Evolutionary conservation across 2,888 invertebrate genomes (phyloP), one percentile per base, ranked within the genome.

Genomic region (Cremastinae sp.): DNA sequence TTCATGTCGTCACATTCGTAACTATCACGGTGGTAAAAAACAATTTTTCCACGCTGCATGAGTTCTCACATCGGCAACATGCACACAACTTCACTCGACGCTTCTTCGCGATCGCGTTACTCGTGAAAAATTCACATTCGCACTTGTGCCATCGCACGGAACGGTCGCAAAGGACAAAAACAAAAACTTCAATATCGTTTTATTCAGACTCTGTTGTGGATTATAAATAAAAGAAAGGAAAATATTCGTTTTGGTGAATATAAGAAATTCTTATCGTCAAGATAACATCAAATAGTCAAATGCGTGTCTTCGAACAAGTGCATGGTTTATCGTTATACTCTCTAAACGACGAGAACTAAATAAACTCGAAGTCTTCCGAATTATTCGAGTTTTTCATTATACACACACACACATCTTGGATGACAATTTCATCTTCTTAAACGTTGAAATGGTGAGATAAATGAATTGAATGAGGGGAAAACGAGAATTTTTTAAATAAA

Each of bases 371-470:
- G 8, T 16, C 8, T 10, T 20, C 12, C 58, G 22, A 51, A 20
- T 8, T 28, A 41, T 28, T 43, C 28, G 14, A 18, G 2, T 28
- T 5, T 3, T 5, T 28, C 5, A 10, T 41, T n/a, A n/a, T n/a
- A n/a, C n/a, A n/a, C n/a, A n/a, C n/a, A 16, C 20, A 20, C n/a
- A 20, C 45, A 47, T 41, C 43, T 41, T 51, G 18, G 14, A 41
- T 41, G 53, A 51, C 64, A 51, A 51, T 64, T 51, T 64, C 51
- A 64, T 64, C 64, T 51, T 14, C 39, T 22, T 64, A 39, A 51
- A 51, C 64, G 39, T 37, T 39, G 12, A 22, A 37, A 16, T 45
- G 43, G 7, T 35, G 12, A 12, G 35, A 69, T 45, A 51, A 18
- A 18, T 16, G 37, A 16, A 39, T 20, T 1, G 16, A 55, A 14